Evolutionary conservation across 1,140 invertebrate species (phyloP).

Genomic region (Lamellibrachia luymesi): DNA sequence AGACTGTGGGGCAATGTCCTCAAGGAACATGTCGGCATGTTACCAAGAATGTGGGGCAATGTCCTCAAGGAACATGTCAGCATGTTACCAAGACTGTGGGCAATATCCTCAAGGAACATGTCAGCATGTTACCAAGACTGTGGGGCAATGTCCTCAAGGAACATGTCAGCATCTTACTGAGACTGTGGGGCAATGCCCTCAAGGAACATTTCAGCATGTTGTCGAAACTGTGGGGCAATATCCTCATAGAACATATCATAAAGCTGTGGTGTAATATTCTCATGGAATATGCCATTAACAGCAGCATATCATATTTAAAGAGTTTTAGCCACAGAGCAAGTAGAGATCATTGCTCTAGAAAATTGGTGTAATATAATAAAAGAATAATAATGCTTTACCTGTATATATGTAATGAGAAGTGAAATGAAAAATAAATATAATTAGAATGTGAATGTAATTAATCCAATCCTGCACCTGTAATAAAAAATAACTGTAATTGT

Average conservation of each 20-base stretch:
- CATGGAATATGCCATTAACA: neutral
- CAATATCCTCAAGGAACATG: neutral
- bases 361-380: neutral
- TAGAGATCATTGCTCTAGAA: neutral
- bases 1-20: too few species aligned
- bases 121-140: neutral
- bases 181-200: too few species aligned
- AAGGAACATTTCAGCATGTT: too few species aligned
- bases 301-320: neutral
- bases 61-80: neutral
- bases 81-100: neutral
- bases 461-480: neutral
- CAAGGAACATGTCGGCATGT: too few species aligned
- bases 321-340: neutral
- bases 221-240: too few species aligned
- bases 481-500: neutral
- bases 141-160: too few species aligned
- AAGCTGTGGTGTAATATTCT: too few species aligned
- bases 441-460: neutral
- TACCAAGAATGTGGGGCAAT: neutral
- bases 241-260: too few species aligned
- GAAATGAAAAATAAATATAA: too few species aligned
- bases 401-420: too few species aligned
- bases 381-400: too few species aligned
- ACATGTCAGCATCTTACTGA: too few species aligned